phyloP scores from a whole-genome alignment of 2,113 vertebrate species.

The Oreochromis tanganicae region DNA sequence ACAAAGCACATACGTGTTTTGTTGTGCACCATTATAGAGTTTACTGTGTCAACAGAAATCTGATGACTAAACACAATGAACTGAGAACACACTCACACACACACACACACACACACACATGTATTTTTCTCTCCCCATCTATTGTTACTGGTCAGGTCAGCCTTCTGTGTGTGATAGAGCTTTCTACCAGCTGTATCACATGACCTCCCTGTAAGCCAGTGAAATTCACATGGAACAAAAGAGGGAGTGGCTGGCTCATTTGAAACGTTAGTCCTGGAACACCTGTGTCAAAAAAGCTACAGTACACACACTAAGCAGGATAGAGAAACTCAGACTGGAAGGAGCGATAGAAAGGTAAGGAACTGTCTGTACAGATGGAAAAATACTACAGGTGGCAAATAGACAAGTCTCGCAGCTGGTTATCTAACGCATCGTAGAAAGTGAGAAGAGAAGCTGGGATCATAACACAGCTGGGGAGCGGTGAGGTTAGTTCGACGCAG shows the following conservation, averaged over 20 bases:
- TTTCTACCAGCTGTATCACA: constrained; percentile 50
- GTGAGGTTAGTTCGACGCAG: neutral
- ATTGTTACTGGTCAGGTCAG: constrained; percentile 44
- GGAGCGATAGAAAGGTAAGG: neutral
- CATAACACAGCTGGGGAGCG: neutral
- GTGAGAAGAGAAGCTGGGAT: neutral
- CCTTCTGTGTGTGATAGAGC: constrained; percentile 37
- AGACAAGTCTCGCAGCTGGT: neutral
- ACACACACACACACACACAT: neutral
- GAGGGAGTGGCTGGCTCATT: constrained; percentile 27
- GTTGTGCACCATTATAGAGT: constrained; percentile 20
- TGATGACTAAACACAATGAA: constrained; percentile 57
- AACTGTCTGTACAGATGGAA: neutral
- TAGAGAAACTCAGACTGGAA: neutral
- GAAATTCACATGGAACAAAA: constrained; percentile 37
- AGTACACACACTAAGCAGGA: neutral
- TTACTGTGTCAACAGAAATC: constrained; percentile 64
- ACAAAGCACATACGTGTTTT: constrained; percentile 26
- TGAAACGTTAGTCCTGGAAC: constrained; percentile 11
- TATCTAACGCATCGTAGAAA: neutral
- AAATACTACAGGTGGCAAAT: neutral
- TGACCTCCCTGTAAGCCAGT: constrained; percentile 41
- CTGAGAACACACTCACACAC: neutral
- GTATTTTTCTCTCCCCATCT: neutral
- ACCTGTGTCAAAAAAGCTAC: constrained; percentile 37